Evolutionary conservation across 2,797 vertebrate genomes (phyloP).

Genomic region (Okamejei kenojei): DNA sequence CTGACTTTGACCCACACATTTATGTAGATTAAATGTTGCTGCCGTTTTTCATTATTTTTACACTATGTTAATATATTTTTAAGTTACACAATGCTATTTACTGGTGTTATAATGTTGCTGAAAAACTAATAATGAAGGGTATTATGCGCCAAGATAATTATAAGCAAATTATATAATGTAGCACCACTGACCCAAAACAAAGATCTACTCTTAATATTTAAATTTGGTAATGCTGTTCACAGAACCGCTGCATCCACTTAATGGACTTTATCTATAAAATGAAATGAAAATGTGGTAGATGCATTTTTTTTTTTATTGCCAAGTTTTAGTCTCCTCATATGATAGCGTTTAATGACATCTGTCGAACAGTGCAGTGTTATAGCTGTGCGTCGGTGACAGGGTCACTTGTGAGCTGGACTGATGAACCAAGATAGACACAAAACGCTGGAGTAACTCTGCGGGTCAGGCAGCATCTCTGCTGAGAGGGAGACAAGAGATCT

Average conservation of each 20-base stretch:
- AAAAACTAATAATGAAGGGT: not conserved
- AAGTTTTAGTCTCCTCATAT: not conserved
- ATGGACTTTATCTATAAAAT: not conserved
- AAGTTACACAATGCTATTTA: no score
- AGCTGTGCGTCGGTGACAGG: no score
- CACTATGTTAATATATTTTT: not conserved
- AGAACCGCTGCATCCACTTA: not conserved
- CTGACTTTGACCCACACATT: not conserved
- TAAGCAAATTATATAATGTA: not conserved
- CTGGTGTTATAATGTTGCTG: no score
- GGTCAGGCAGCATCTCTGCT: no score
- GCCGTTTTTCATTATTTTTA: not conserved
- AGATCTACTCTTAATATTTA: not conserved
- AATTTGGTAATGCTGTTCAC: not conserved
- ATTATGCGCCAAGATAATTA: no score
- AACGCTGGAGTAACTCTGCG: no score
- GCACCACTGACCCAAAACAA: not conserved
- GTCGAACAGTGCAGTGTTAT: not conserved
- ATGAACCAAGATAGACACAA: no score
- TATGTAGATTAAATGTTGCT: not conserved
- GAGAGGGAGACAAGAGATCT: no score
- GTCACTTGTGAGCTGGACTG: no score
- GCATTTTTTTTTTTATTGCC: not conserved
- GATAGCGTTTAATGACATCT: not conserved
- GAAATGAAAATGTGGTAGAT: not conserved